Conservation (phyloP, 2,888 invertebrate species). For the Ophioninae sp. region DNA sequence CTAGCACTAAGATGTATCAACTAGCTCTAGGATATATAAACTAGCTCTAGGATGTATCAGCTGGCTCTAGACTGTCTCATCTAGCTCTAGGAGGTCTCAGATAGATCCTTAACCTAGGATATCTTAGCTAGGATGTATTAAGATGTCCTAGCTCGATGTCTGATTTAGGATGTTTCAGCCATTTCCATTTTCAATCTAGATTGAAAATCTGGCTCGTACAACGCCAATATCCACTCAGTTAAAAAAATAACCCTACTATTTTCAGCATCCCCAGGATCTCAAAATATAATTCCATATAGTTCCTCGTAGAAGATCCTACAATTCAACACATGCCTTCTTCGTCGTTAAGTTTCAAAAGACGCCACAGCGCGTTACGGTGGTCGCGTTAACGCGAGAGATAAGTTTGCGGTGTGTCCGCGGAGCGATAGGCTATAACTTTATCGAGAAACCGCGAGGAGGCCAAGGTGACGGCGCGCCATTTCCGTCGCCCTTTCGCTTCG, state of each 20-base stretch:
- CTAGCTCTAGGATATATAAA: too few species aligned
- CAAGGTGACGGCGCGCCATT: conserved; percentile 5
- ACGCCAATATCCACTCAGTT: background rate
- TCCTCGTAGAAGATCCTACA: background rate
- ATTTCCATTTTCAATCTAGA: too few species aligned
- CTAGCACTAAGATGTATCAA: too few species aligned
- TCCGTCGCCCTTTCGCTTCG: conserved; percentile 29
- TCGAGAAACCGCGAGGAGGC: conserved; percentile 9
- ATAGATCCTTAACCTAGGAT: too few species aligned
- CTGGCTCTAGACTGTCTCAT: too few species aligned
- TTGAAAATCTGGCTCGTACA: background rate
- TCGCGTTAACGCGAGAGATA: background rate
- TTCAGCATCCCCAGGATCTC: background rate
- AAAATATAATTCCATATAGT: background rate
- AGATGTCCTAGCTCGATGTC: too few species aligned
- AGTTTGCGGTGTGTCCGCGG: background rate
- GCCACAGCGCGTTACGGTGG: background rate
- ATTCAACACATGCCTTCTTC: background rate
- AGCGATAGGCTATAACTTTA: background rate
- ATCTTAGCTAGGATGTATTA: too few species aligned
- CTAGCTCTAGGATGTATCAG: too few species aligned
- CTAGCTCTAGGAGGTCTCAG: too few species aligned
- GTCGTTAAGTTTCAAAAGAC: background rate
- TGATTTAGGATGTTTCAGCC: too few species aligned
- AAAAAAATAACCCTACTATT: background rate